These are phyloP conservation scores for Boloria selene DNA, from an alignment of 2,888 invertebrate genomes.

Conservation along the genomic window DNA sequence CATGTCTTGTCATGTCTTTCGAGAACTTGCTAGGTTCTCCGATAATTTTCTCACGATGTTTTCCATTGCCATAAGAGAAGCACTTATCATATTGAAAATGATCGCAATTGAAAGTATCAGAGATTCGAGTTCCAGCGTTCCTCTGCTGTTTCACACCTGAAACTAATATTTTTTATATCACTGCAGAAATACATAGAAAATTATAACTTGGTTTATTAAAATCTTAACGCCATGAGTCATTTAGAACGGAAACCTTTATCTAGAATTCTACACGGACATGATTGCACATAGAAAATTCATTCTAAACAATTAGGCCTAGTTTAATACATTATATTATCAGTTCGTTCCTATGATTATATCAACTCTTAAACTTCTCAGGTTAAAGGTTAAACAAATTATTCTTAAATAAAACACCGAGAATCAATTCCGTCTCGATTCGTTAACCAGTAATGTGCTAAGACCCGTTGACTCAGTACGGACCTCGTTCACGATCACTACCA, in stretches of 20 bases:
- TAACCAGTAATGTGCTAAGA: slow-evolving; percentile 27
- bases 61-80: no score
- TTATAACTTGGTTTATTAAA: background rate
- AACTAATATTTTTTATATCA: no score
- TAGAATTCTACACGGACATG: slow-evolving; percentile 10
- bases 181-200: no score
- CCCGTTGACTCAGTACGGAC: slow-evolving; percentile 49
- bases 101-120: no score
- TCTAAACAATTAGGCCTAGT: background rate
- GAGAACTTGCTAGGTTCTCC: no score
- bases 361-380: slow-evolving; percentile 10
- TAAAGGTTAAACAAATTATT: slow-evolving; percentile 22
- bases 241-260: slow-evolving; percentile 5
- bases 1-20: no score
- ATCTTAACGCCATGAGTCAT: slow-evolving; percentile 7
- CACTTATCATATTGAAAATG: no score
- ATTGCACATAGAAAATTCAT: slow-evolving; percentile 2
- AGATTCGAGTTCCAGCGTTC: no score
- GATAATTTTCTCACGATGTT: no score
- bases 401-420: slow-evolving; percentile 12
- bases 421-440: slow-evolving; percentile 16
- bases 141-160: no score
- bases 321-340: background rate
- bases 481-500: slow-evolving; percentile 71
- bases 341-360: background rate